A percentile compares a stretch with the other conserved stretches of the same genome.
Conservation (phyloP, 2,888 invertebrate species). For the Rhamnusium bicolor region DNA sequence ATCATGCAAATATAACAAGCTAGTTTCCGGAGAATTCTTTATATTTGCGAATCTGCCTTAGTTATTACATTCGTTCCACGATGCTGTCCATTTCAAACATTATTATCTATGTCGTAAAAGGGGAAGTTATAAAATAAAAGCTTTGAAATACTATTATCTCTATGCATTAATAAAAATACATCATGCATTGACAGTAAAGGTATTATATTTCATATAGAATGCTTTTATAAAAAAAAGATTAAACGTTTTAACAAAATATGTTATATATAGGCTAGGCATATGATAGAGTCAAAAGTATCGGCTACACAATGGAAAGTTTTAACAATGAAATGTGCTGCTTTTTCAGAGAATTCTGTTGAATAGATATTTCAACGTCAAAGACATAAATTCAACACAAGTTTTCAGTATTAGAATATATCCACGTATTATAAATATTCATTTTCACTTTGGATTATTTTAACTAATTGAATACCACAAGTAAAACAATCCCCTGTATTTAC, state of each 20-base stretch:
- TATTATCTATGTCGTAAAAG: conserved; percentile 34
- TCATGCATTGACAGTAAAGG: conserved; percentile 1
- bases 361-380: background rate
- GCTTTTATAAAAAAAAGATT: conserved; percentile 17
- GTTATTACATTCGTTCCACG: background rate
- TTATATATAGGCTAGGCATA: conserved; percentile 1
- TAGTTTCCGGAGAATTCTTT: conserved; percentile 1
- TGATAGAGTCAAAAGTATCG: conserved; percentile 11
- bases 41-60: conserved; percentile 8
- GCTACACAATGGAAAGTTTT: conserved; percentile 2
- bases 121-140: conserved; percentile 33
- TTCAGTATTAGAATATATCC: too few species aligned
- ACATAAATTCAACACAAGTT: background rate
- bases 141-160: conserved; percentile 20
- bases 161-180: conserved; percentile 12
- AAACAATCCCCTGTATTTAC: too few species aligned
- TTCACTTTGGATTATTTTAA: too few species aligned
- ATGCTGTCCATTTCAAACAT: conserved; percentile 16
- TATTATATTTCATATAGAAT: background rate
- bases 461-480: too few species aligned
- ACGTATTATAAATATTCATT: too few species aligned
- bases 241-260: conserved; percentile 20
- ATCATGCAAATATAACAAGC: conserved; percentile 20
- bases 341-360: background rate
- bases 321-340: conserved; percentile 6